These are phyloP conservation scores for Larimichthys crocea DNA, from an alignment of 2,113 vertebrate genomes.

Conservation along the genomic window DNA sequence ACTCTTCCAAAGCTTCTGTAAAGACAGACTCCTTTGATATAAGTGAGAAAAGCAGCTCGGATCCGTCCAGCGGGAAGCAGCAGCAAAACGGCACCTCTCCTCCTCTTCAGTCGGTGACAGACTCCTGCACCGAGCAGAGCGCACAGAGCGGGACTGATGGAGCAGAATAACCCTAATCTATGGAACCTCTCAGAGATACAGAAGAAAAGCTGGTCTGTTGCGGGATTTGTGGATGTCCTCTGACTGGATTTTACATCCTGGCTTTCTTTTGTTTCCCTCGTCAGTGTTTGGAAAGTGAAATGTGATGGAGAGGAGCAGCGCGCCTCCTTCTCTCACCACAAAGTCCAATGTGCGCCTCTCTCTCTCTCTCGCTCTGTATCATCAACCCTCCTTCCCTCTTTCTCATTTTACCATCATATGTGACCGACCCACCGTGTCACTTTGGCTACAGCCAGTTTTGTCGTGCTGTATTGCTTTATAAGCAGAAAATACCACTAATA, in stretches of 20 bases:
- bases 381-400: conserved; percentile 62
- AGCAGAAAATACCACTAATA: background rate
- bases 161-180: background rate
- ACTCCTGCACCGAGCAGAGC: conserved; percentile 49
- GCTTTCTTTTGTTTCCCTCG: conserved; percentile 25
- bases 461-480: background rate
- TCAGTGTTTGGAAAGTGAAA: conserved; percentile 60
- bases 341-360: conserved; percentile 62
- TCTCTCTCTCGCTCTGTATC: conserved; percentile 52
- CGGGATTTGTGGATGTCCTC: background rate
- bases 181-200: background rate
- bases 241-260: conserved; percentile 65
- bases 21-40: conserved; percentile 23
- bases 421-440: conserved; percentile 37
- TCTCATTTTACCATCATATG: conserved; percentile 35
- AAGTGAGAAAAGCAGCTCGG: conserved; percentile 21
- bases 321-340: conserved; percentile 36
- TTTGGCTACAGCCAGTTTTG: background rate
- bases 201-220: background rate
- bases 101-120: conserved; percentile 12
- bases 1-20: conserved; percentile 40
- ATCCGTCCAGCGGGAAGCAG: conserved; percentile 54
- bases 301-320: conserved; percentile 49
- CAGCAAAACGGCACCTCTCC: conserved; percentile 47
- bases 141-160: conserved; percentile 22